Conservation (phyloP, 2,797 vertebrate genomes). For the Macroramphosus scolopax region DNA sequence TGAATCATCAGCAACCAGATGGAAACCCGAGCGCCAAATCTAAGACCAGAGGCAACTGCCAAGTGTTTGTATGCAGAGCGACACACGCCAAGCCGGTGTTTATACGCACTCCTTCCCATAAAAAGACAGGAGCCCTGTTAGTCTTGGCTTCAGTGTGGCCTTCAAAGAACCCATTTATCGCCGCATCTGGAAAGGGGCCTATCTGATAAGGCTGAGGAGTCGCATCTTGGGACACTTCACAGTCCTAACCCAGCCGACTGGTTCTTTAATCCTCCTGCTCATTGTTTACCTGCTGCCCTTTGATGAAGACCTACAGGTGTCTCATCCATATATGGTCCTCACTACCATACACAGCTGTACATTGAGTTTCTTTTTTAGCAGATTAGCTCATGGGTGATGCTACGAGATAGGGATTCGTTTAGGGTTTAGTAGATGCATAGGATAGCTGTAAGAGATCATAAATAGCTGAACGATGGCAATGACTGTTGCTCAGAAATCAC, state of each 20-base stretch:
- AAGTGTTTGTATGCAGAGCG: conserved; percentile 34
- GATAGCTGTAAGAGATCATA: too few relatives aligned
- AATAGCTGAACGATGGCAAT: too few relatives aligned
- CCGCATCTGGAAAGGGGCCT: conserved; percentile 70
- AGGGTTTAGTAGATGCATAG: too few relatives aligned
- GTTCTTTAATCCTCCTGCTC: conserved; percentile 71
- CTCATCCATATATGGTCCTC: conserved; percentile 24
- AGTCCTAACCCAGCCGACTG: conserved; percentile 50
- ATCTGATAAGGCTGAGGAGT: conserved; percentile 71
- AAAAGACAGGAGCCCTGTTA: conserved; percentile 63
- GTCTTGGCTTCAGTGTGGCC: conserved; percentile 50
- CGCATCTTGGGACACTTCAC: conserved; percentile 66
- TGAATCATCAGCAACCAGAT: conserved; percentile 7
- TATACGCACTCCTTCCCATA: conserved; percentile 60
- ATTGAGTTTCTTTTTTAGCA: neutral
- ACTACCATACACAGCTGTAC: conserved; percentile 1
- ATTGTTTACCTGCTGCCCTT: conserved; percentile 73
- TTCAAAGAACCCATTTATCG: conserved; percentile 80
- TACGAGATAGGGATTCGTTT: neutral
- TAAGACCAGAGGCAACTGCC: conserved; percentile 20
- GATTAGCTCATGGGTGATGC: neutral
- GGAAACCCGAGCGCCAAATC: conserved; percentile 16
- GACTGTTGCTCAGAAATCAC: conserved; percentile 37
- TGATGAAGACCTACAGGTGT: conserved; percentile 68
- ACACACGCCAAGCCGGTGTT: conserved; percentile 48